phyloP scores from a whole-genome alignment of 2,888 invertebrate species.

The Malacosoma neustria region DNA sequence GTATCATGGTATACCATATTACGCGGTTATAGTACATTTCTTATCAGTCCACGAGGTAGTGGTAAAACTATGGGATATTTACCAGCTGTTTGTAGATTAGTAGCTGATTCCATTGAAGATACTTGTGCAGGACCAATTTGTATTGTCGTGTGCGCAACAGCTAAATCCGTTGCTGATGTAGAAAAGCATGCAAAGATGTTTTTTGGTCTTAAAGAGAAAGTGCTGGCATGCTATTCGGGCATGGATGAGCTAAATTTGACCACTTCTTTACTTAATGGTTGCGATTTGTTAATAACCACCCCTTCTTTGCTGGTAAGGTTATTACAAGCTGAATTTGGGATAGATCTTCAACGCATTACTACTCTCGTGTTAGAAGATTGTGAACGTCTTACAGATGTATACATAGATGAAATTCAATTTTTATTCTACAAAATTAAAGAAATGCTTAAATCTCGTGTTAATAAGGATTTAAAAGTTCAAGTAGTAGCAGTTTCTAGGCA shows the following conservation, averaged over 20 bases:
- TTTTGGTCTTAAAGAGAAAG: slow-evolving; percentile 36
- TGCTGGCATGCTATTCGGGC: slow-evolving; percentile 57
- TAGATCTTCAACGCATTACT: slow-evolving; percentile 77
- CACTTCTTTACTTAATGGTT: slow-evolving; percentile 75
- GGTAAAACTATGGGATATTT: slow-evolving; percentile 84
- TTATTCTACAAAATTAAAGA: slow-evolving; percentile 54
- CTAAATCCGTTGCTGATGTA: slow-evolving; percentile 68
- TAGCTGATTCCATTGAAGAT: slow-evolving; percentile 54
- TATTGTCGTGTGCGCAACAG: slow-evolving; percentile 79
- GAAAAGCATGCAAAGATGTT: slow-evolving; percentile 51
- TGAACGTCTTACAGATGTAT: slow-evolving; percentile 76
- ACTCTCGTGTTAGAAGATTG: slow-evolving; percentile 83
- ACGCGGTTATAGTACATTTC: slow-evolving; percentile 77
- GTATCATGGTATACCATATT: slow-evolving; percentile 82
- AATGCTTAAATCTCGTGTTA: slow-evolving; percentile 49
- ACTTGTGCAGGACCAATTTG: slow-evolving; percentile 74
- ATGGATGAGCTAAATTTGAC: slow-evolving; percentile 41
- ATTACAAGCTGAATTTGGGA: slow-evolving; percentile 44
- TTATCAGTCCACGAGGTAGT: slow-evolving; percentile 73
- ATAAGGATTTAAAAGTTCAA: slow-evolving; percentile 68
- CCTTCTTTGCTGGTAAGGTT: slow-evolving; percentile 73
- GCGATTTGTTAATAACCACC: slow-evolving; percentile 82
- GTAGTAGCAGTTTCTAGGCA: slow-evolving; percentile 74
- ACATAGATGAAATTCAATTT: slow-evolving; percentile 54
- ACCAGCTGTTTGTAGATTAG: slow-evolving; percentile 77